Evolutionary conservation across 2,888 invertebrate genomes (phyloP).

Genomic region (Deladenus siricidicola): DNA sequence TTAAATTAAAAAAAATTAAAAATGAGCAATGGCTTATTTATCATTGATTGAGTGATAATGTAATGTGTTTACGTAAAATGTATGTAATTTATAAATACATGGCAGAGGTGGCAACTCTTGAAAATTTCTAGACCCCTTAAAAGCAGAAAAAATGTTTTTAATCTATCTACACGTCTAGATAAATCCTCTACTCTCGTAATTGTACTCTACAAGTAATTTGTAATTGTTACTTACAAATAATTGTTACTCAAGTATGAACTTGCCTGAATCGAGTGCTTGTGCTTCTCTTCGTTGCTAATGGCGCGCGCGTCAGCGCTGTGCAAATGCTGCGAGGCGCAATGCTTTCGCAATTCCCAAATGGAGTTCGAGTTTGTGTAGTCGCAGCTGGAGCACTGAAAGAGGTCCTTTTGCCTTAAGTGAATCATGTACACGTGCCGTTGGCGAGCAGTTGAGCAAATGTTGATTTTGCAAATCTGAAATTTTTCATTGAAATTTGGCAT

Average conservation of each 20-base stretch:
- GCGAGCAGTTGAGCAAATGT: conserved; percentile 32
- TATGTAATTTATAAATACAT: neutral
- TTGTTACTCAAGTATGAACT: conserved; percentile 7
- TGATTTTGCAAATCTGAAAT: conserved; percentile 26
- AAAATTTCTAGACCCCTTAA: too few relatives aligned
- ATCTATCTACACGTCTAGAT: too few relatives aligned
- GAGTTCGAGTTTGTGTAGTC: conserved; percentile 32
- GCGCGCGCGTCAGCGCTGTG: conserved; percentile 24
- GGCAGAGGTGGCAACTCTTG: too few relatives aligned
- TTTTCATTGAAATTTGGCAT: too few relatives aligned
- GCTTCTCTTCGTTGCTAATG: conserved; percentile 33
- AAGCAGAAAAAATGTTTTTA: too few relatives aligned
- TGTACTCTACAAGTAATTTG: too few relatives aligned
- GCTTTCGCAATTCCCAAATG: conserved; percentile 32
- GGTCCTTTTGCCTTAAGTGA: conserved; percentile 26
- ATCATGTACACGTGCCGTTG: conserved; percentile 34
- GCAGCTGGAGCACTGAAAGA: conserved; percentile 20
- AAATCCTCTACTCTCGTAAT: too few relatives aligned
- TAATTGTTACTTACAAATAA: too few relatives aligned
- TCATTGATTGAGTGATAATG: neutral
- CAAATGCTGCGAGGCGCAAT: conserved; percentile 20
- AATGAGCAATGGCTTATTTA: neutral
- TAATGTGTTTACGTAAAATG: neutral
- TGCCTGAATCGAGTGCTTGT: conserved; percentile 27
- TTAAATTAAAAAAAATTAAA: neutral